Evolutionary conservation across 2,888 invertebrate genomes (phyloP).

Genomic region (Andrena fulva): DNA sequence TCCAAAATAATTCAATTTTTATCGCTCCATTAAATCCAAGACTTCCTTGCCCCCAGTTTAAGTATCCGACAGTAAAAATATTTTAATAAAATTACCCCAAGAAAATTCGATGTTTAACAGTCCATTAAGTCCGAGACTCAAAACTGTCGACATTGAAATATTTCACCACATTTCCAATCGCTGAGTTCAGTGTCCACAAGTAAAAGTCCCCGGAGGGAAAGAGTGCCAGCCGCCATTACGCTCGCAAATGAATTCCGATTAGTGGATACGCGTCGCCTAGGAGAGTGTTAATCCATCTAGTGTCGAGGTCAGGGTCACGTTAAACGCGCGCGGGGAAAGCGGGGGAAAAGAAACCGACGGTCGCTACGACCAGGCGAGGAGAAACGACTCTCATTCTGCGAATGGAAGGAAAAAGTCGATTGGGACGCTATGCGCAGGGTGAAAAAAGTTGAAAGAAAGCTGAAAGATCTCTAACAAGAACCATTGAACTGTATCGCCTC

Average conservation of each 20-base stretch:
- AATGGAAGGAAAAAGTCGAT: slow-evolving; percentile 31
- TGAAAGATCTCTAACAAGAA: not conserved
- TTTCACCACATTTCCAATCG: not conserved
- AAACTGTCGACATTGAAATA: too few relatives aligned
- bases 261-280: not conserved
- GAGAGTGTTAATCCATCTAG: not conserved
- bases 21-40: too few relatives aligned
- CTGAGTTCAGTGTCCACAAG: not conserved
- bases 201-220: not conserved
- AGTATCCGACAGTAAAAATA: too few relatives aligned
- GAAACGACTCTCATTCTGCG: slow-evolving; percentile 47
- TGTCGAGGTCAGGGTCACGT: slow-evolving; percentile 20
- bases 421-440: slow-evolving; percentile 28
- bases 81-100: too few relatives aligned
- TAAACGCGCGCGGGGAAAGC: slow-evolving; percentile 47
- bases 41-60: too few relatives aligned
- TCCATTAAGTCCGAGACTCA: too few relatives aligned
- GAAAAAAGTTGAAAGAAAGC: slow-evolving; percentile 28
- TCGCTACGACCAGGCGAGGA: slow-evolving; percentile 41
- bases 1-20: too few relatives aligned
- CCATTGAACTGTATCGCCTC: not conserved
- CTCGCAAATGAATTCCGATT: not conserved
- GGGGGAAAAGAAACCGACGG: slow-evolving; percentile 50
- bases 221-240: not conserved
- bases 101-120: too few relatives aligned